Evolutionary conservation across 1,140 invertebrate species (phyloP).

Genomic region (Lepidurus arcticus): DNA sequence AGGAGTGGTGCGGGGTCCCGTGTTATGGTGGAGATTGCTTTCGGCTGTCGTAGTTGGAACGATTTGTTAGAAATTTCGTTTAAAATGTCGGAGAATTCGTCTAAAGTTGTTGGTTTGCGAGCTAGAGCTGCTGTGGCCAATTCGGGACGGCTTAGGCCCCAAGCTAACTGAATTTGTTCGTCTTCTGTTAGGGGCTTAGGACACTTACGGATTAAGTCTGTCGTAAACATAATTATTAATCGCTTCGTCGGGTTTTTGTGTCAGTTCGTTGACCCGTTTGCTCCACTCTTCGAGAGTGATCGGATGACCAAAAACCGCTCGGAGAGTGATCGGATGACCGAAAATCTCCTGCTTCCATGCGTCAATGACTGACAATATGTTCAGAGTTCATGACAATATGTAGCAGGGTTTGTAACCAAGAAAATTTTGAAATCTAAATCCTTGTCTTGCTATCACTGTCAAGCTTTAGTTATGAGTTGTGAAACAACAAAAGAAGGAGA

Average conservation of each 20-base stretch:
- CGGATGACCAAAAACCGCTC: background rate
- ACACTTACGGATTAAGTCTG: conserved; percentile 12
- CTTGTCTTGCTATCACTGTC: no score
- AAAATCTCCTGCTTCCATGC: conserved; percentile 23
- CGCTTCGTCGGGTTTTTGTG: background rate
- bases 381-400: no score
- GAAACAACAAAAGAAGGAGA: no score
- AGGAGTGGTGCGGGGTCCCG: background rate
- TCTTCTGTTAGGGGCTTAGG: background rate
- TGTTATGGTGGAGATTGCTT: background rate
- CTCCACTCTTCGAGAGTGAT: conserved; percentile 29
- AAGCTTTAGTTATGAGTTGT: no score
- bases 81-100: conserved; percentile 3
- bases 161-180: conserved; percentile 24
- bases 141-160: background rate
- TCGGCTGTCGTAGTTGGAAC: background rate
- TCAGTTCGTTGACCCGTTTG: background rate
- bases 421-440: no score
- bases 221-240: conserved; percentile 26
- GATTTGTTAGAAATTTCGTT: background rate
- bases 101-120: conserved; percentile 23
- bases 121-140: conserved; percentile 20
- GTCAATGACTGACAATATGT: no score
- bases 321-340: no score
- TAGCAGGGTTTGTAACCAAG: no score